phyloP scores from a whole-genome alignment of 2,113 vertebrate species.

The Salvator merianae region DNA sequence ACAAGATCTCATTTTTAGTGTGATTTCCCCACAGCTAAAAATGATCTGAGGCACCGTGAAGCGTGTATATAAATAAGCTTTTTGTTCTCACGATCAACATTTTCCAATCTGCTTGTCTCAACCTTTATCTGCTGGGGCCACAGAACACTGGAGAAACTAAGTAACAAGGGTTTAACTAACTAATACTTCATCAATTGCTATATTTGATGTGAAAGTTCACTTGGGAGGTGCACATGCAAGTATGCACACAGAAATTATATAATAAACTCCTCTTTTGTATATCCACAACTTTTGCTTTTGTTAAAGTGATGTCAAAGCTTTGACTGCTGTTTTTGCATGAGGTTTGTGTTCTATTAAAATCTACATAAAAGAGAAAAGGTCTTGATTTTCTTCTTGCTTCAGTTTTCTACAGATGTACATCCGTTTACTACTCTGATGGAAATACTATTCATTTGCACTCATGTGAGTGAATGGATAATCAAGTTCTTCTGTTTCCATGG shows the following conservation, averaged over 20 bases:
- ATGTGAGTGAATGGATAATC: slow-evolving; percentile 37
- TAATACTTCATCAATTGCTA: neutral
- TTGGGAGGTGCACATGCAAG: neutral
- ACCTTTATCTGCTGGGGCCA: neutral
- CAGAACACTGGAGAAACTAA: too few species aligned
- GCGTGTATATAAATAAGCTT: too few species aligned
- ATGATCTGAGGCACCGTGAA: neutral
- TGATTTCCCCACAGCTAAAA: too few species aligned
- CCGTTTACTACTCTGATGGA: slow-evolving; percentile 14
- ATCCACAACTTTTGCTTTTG: neutral
- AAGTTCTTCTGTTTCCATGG: slow-evolving; percentile 33
- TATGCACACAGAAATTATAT: neutral
- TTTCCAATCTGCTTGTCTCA: neutral
- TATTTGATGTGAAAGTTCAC: neutral
- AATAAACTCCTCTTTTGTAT: neutral
- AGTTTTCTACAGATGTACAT: neutral
- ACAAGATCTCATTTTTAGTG: too few species aligned
- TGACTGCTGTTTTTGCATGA: neutral
- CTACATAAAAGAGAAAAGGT: neutral
- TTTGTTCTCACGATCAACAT: neutral
- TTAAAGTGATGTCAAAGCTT: neutral
- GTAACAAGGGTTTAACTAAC: neutral
- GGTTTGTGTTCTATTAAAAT: neutral
- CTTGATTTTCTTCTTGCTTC: neutral
- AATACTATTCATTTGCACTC: slow-evolving; percentile 31